Percentiles rank a stretch among this genome's conserved stretches.
phyloP scores from a whole-genome alignment of 2,797 vertebrate genomes.

The Syndactyla subalaris region DNA sequence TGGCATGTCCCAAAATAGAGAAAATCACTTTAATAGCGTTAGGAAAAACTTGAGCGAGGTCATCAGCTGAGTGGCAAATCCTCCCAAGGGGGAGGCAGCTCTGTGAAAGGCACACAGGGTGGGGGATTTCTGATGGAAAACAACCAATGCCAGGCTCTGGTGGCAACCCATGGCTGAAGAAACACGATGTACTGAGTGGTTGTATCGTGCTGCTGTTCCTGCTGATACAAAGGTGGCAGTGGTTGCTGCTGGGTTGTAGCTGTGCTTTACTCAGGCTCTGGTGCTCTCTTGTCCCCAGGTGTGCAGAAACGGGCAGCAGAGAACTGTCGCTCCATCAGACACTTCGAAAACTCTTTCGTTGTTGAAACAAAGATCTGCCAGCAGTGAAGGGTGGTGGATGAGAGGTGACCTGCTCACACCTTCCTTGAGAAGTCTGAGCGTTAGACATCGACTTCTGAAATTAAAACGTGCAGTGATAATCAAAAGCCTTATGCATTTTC shows the following conservation, averaged over 20 bases:
- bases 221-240: accelerated
- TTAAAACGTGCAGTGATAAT: conserved; percentile 77
- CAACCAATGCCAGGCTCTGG: accelerated
- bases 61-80: neutral
- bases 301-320: conserved; percentile 90
- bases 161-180: neutral
- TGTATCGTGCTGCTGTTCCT: neutral
- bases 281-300: conserved; percentile 61
- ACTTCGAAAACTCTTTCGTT: conserved; percentile 93
- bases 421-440: conserved; percentile 59
- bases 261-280: neutral
- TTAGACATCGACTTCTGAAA: conserved; percentile 55
- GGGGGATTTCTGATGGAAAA: neutral
- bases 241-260: neutral
- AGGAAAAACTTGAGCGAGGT: neutral
- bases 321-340: conserved; percentile 88
- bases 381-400: conserved; percentile 73
- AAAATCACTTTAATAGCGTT: conserved; percentile 3
- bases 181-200: accelerated
- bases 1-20: neutral
- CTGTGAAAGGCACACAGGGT: neutral
- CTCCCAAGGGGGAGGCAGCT: neutral
- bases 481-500: conserved; percentile 80
- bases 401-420: conserved; percentile 43
- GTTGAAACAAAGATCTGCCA: conserved; percentile 91